Conservation (phyloP, 2,888 invertebrate species). For the Epistrophe grossulariae region DNA sequence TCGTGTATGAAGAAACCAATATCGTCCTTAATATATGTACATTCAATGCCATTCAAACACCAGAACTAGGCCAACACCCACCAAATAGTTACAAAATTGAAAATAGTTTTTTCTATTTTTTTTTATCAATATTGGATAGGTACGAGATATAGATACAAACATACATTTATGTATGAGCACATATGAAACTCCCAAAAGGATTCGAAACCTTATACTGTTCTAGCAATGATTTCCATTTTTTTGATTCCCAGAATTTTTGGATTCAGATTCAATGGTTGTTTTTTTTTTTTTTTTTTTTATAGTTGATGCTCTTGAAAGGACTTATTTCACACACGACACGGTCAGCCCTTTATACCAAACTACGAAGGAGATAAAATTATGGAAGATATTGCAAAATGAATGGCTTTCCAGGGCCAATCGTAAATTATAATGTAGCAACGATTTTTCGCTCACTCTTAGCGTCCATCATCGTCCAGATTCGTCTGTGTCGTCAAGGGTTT, state of each 20-base stretch:
- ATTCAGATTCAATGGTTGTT: slow-evolving; percentile 1
- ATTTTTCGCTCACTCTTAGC: slow-evolving; percentile 64
- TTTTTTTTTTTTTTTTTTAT: slow-evolving; percentile 20
- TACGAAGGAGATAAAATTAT: slow-evolving; percentile 60
- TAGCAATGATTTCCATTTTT: slow-evolving; percentile 64
- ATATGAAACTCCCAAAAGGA: slow-evolving; percentile 55
- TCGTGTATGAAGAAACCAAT: slow-evolving; percentile 48
- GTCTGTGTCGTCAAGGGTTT: slow-evolving; percentile 35
- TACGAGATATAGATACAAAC: too few relatives aligned
- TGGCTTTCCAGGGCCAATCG: slow-evolving; percentile 68
- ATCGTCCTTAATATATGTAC: slow-evolving; percentile 64
- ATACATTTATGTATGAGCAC: slow-evolving; percentile 8
- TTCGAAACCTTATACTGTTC: background rate
- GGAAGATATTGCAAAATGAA: slow-evolving; percentile 73
- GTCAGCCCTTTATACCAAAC: slow-evolving; percentile 13
- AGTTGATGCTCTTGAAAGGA: slow-evolving; percentile 23
- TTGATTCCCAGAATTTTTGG: slow-evolving; percentile 33
- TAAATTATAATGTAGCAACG: slow-evolving; percentile 68
- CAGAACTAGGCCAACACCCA: slow-evolving; percentile 19
- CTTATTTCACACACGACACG: slow-evolving; percentile 58
- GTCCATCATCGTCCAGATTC: slow-evolving; percentile 49
- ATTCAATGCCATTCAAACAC: slow-evolving; percentile 30
- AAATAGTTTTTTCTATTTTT: slow-evolving; percentile 62
- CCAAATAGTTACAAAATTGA: slow-evolving; percentile 70
- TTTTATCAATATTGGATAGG: slow-evolving; percentile 60